phyloP scores from a whole-genome alignment of 2,888 invertebrate genomes.

The Abrostola tripartita region DNA sequence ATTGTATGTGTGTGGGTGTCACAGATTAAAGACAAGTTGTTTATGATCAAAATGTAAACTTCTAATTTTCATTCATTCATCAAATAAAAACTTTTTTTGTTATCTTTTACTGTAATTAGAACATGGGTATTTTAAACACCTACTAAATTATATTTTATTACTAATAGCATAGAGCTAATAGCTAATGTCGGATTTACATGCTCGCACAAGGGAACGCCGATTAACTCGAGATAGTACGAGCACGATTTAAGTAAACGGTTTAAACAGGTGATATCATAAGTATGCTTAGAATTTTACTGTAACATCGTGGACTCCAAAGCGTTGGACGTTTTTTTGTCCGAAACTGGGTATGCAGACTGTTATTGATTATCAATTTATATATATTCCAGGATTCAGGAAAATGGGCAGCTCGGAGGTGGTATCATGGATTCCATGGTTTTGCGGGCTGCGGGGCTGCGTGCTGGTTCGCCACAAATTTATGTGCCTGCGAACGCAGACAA shows the following conservation, averaged over 20 bases:
- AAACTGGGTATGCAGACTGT: slow-evolving; percentile 38
- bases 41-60: slow-evolving; percentile 44
- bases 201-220: no score
- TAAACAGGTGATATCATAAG: slow-evolving; percentile 65
- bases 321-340: slow-evolving; percentile 65
- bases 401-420: slow-evolving; percentile 99
- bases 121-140: not conserved
- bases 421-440: slow-evolving; percentile 99
- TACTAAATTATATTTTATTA: no score
- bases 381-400: slow-evolving; percentile 92
- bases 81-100: not conserved
- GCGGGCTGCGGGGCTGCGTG: slow-evolving; percentile 99
- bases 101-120: not conserved
- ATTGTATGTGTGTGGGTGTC: slow-evolving; percentile 65
- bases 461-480: no score
- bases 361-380: slow-evolving; percentile 44
- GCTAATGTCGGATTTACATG: no score
- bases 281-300: slow-evolving; percentile 67
- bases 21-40: slow-evolving; percentile 51
- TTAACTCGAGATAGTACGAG: no score
- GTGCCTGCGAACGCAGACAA: no score
- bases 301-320: slow-evolving; percentile 68
- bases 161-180: no score
- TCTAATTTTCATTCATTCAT: slow-evolving; percentile 39
- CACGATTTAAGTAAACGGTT: slow-evolving; percentile 13